A percentile compares a stretch with the other conserved stretches of the same genome.
Conservation (phyloP, 2,888 invertebrate genomes). For the Fragum fragum region DNA sequence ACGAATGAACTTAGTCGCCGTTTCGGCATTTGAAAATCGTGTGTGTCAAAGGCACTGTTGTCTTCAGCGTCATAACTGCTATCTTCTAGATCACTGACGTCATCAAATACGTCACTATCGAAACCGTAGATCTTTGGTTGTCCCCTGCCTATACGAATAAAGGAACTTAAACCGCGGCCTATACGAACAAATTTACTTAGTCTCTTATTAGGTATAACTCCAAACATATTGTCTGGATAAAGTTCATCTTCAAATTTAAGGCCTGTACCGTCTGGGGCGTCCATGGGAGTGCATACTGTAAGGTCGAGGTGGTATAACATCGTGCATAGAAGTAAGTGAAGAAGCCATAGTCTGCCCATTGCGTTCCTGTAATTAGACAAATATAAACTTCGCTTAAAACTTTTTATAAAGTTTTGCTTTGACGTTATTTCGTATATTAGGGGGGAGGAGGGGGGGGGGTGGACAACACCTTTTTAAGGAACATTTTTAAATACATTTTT, state of each 20-base stretch:
- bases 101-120: constrained; percentile 25
- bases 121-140: constrained; percentile 26
- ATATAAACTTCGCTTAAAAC: no score
- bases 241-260: constrained; percentile 9
- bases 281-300: background rate
- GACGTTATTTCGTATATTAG: no score
- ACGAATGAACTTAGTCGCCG: constrained; percentile 45
- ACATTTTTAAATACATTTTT: no score
- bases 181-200: constrained; percentile 66
- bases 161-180: constrained; percentile 66
- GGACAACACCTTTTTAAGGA: no score
- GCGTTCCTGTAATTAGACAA: background rate
- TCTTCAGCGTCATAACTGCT: constrained; percentile 1
- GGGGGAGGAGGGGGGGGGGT: no score
- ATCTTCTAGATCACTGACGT: constrained; percentile 10
- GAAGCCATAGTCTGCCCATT: constrained; percentile 15
- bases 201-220: constrained; percentile 45
- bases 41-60: constrained; percentile 15
- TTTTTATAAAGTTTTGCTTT: no score
- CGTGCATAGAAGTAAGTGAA: constrained; percentile 11
- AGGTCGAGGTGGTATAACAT: background rate
- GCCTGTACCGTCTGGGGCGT: background rate
- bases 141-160: constrained; percentile 68
- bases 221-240: constrained; percentile 21
- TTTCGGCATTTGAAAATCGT: constrained; percentile 2